Evolutionary conservation across 30 jellyfish, hydroid and myxozoan species (phyloP).

Genomic region (Aurelia sp.): DNA sequence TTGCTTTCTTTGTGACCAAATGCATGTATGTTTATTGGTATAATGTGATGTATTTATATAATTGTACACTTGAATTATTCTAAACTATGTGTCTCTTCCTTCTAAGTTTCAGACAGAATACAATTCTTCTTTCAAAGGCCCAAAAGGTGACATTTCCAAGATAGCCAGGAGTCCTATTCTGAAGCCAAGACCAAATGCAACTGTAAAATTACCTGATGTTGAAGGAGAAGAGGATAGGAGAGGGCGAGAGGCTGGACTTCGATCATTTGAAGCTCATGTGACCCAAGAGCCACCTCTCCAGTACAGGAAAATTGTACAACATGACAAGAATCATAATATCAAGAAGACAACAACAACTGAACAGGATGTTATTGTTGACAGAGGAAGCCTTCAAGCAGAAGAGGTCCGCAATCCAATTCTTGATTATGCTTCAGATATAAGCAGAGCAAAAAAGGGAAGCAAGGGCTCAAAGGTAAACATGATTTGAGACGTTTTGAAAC

Average conservation of each 20-base stretch:
- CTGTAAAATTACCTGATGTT: neutral
- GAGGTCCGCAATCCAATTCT: conserved; percentile 27
- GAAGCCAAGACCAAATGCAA: conserved; percentile 49
- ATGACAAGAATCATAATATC: conserved; percentile 41
- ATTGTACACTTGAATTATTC: too few species aligned
- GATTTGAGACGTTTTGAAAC: too few species aligned
- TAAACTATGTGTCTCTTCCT: too few species aligned
- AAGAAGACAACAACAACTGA: conserved; percentile 3
- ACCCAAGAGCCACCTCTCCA: conserved; percentile 72
- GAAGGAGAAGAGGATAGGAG: neutral
- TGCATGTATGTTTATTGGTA: too few species aligned
- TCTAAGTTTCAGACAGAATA: conserved; percentile 77
- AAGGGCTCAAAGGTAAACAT: too few species aligned
- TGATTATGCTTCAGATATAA: conserved; percentile 32
- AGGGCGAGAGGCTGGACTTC: conserved; percentile 55
- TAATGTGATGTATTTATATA: too few species aligned
- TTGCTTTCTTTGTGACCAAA: too few species aligned
- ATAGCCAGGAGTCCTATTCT: conserved; percentile 60
- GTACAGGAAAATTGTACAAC: conserved; percentile 19
- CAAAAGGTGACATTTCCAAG: neutral
- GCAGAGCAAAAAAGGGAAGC: conserved; percentile 3
- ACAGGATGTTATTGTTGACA: neutral
- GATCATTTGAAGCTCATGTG: conserved; percentile 30
- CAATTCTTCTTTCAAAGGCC: conserved; percentile 61
- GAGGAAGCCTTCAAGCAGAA: neutral